A percentile compares a stretch with the other conserved stretches of the same genome.
Conservation (phyloP, 2,113 vertebrate species). For the Carettochelys insculpta region DNA sequence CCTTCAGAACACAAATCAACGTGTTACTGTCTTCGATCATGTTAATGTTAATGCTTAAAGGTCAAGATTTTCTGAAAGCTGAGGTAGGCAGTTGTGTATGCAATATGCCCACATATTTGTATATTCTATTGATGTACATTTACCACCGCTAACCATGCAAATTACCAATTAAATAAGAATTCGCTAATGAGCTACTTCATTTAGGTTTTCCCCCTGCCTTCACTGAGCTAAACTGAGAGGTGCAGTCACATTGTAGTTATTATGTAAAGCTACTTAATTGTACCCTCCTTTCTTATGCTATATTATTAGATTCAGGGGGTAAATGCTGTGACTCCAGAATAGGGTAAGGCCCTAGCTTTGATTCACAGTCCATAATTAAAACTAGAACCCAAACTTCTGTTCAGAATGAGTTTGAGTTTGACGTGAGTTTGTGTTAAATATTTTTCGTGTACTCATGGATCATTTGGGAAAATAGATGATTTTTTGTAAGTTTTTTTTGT, state of each 20-base stretch:
- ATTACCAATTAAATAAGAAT: not conserved
- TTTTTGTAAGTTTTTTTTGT: conserved; percentile 5
- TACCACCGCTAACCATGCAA: not conserved
- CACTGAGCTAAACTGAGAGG: not conserved
- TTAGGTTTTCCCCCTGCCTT: not conserved
- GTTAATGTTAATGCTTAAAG: not conserved
- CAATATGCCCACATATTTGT: not conserved
- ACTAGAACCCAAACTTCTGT: not conserved
- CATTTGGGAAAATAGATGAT: not conserved
- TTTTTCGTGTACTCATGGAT: not conserved
- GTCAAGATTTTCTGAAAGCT: not conserved
- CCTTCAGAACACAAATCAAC: not conserved
- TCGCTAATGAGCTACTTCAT: not conserved
- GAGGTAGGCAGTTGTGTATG: not conserved
- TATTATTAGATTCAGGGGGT: not conserved
- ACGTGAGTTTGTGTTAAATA: not conserved
- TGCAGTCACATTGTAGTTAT: not conserved
- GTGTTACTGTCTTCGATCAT: not conserved
- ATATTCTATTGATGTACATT: not conserved
- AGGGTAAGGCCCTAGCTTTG: not conserved
- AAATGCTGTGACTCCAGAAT: not conserved
- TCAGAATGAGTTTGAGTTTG: not conserved
- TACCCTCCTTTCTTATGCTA: not conserved
- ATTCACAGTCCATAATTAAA: accelerated
- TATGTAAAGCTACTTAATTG: not conserved